Evolutionary conservation across 2,797 vertebrate genomes (phyloP).

Genomic region (Manis pentadactyla): DNA sequence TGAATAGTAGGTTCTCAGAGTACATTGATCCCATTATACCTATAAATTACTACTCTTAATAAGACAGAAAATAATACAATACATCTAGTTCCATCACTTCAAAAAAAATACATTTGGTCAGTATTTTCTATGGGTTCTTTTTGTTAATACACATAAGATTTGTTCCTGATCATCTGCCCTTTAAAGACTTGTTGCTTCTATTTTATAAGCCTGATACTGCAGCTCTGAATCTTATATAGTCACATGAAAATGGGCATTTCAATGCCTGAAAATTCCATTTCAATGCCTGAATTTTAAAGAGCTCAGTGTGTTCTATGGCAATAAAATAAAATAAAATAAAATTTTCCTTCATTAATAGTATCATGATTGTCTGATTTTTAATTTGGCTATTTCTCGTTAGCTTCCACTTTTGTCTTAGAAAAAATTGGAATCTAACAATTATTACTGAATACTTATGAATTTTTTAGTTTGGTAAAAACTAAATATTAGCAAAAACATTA

Average conservation of each 20-base stretch:
- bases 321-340: background rate
- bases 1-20: background rate
- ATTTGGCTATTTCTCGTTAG: background rate
- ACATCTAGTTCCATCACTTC: background rate
- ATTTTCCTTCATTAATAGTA: constrained; percentile 7
- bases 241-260: background rate
- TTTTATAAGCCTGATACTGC: constrained; percentile 12
- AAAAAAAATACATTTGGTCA: background rate
- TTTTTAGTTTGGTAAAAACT: background rate
- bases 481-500: constrained; percentile 29
- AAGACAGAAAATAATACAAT: background rate
- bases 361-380: constrained; percentile 13
- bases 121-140: background rate
- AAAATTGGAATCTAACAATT: background rate
- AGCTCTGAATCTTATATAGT: background rate
- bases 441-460: background rate
- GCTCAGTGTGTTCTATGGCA: background rate
- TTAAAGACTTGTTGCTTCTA: constrained; percentile 34
- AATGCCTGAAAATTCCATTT: background rate
- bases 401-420: background rate
- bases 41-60: background rate
- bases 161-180: background rate
- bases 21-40: background rate
- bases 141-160: background rate
- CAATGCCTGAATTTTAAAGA: background rate